These are phyloP conservation scores for Propithecus perrieri DNA, from an alignment of 2,797 vertebrate species.

Conservation along the genomic window DNA sequence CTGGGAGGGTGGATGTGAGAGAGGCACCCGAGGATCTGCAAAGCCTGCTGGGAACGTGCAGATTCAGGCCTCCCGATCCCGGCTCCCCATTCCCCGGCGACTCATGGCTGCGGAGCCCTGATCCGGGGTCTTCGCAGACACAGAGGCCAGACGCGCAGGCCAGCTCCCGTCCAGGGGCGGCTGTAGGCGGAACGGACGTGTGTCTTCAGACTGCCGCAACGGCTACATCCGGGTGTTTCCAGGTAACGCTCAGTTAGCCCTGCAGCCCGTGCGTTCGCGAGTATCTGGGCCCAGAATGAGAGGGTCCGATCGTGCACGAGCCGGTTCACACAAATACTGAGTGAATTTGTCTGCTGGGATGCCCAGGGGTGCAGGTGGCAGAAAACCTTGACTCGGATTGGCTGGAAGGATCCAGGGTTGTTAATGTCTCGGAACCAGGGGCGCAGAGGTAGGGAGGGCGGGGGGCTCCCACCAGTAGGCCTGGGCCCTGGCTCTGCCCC, in stretches of 20 bases:
- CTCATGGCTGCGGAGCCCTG: fast-evolving
- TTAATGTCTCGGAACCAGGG: background rate
- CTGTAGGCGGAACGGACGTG: fast-evolving
- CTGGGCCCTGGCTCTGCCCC: background rate
- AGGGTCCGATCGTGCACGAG: background rate
- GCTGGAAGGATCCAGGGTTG: no score
- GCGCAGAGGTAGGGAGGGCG: fast-evolving
- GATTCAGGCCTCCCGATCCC: fast-evolving
- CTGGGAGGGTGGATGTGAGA: fast-evolving
- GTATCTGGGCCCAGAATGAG: background rate
- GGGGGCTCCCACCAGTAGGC: background rate
- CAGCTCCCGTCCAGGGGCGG: fast-evolving
- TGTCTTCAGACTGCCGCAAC: fast-evolving
- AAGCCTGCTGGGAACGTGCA: fast-evolving
- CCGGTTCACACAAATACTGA: background rate
- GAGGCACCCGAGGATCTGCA: fast-evolving
- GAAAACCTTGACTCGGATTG: background rate
- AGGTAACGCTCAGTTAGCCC: fast-evolving
- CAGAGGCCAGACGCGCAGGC: background rate
- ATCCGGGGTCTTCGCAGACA: background rate
- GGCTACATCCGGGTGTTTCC: fast-evolving
- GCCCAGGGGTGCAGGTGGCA: background rate
- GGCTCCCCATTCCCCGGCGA: background rate
- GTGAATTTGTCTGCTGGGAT: fast-evolving
- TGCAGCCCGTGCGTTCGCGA: fast-evolving